Conservation (phyloP, 2,888 invertebrate genomes). For the Apamea epomidion region DNA sequence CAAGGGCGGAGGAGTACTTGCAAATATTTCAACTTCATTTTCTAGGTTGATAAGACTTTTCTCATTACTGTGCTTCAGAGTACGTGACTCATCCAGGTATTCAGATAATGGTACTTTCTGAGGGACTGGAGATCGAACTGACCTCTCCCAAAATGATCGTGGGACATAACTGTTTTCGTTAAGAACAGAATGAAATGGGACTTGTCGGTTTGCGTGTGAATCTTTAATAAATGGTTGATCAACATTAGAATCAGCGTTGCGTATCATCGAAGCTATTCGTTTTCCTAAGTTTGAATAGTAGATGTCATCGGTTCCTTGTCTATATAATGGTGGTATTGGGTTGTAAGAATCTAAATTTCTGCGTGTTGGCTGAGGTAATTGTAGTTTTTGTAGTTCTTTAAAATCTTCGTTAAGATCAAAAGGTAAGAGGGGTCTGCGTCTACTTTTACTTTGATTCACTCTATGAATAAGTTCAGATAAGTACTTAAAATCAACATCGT, state of each 20-base stretch:
- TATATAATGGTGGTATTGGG: conserved; percentile 37
- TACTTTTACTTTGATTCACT: conserved; percentile 73
- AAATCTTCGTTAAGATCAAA: conserved; percentile 32
- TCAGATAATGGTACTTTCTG: conserved; percentile 45
- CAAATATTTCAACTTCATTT: conserved; percentile 79
- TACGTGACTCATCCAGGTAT: conserved; percentile 66
- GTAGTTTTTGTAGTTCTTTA: conserved; percentile 43
- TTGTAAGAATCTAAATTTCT: conserved; percentile 39
- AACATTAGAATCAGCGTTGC: conserved; percentile 75
- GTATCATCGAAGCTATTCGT: conserved; percentile 84
- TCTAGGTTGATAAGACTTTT: conserved; percentile 79
- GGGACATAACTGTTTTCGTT: conserved; percentile 76
- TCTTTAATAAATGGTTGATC: conserved; percentile 73
- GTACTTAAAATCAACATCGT: conserved; percentile 83
- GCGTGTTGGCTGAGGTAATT: conserved; percentile 62
- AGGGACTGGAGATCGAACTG: conserved; percentile 80
- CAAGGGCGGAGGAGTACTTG: conserved; percentile 73
- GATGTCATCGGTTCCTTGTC: conserved; percentile 71
- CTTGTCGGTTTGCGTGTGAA: conserved; percentile 1
- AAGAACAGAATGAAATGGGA: conserved; percentile 69
- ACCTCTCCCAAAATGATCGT: conserved; percentile 84
- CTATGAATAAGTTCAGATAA: conserved; percentile 84
- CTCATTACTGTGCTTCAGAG: conserved; percentile 76
- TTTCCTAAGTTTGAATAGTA: conserved; percentile 83
- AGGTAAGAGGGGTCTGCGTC: conserved; percentile 21